A percentile compares a stretch with the other conserved stretches of the same genome.
These are phyloP conservation scores for Carcina quercana DNA, from an alignment of 2,888 invertebrate genomes.

Conservation along the genomic window DNA sequence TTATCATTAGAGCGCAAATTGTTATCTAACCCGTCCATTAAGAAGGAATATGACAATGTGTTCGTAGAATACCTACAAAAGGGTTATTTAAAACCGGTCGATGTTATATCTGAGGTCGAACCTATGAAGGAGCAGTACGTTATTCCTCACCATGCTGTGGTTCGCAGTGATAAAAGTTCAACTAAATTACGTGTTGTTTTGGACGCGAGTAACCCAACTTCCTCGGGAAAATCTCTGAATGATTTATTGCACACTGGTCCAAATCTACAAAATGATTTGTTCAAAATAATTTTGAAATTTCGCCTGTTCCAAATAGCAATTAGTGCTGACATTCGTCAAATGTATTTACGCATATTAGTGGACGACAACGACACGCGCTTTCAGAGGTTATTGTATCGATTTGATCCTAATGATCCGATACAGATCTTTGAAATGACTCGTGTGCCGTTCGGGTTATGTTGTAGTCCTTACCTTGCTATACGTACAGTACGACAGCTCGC, in stretches of 20 bases:
- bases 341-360: constrained; percentile 2
- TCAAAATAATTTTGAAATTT: constrained; percentile 2
- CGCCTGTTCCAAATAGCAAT: constrained; percentile 1
- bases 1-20: too few species aligned
- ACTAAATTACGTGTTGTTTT: constrained; percentile 5
- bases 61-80: too few species aligned
- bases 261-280: constrained; percentile 2
- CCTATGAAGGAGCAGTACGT: too few species aligned
- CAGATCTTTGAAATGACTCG: constrained; percentile 10
- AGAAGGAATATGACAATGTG: too few species aligned
- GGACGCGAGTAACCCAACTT: constrained; percentile 4
- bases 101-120: too few species aligned
- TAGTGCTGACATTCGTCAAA: constrained; percentile 1
- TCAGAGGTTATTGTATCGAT: constrained; percentile 12
- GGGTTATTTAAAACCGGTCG: too few species aligned
- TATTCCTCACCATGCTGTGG: constrained; percentile 5
- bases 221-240: not conserved
- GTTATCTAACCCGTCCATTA: too few species aligned
- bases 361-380: constrained; percentile 6
- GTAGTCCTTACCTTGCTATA: constrained; percentile 11
- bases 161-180: constrained; percentile 1
- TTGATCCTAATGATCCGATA: constrained; percentile 3
- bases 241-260: constrained; percentile 3
- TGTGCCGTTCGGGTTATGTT: constrained; percentile 13
- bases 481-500: constrained; percentile 11